Evolutionary conservation across 2,888 invertebrate genomes (phyloP).

Genomic region (Protophormia terraenovae): DNA sequence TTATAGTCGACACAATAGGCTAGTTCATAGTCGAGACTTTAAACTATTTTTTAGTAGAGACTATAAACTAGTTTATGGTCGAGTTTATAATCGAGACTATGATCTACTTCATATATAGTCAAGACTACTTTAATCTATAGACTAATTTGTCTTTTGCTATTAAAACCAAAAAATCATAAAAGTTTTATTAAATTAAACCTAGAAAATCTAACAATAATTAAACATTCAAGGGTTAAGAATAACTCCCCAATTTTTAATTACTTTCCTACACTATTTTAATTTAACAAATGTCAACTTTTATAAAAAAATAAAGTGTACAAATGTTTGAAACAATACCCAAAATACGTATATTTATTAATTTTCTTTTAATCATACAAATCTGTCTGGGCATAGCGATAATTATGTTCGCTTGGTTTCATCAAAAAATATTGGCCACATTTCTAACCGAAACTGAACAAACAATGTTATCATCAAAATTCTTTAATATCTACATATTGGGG

Average conservation of each 20-base stretch:
- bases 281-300: not conserved
- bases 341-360: conserved; percentile 72
- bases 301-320: conserved; percentile 56
- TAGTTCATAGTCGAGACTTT: too few species aligned
- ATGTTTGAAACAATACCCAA: conserved; percentile 77
- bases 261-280: not conserved
- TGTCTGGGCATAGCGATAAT: conserved; percentile 73
- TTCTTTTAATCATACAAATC: conserved; percentile 73
- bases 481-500: conserved; percentile 74
- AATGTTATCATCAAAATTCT: conserved; percentile 72
- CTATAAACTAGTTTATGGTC: too few species aligned
- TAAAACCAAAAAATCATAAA: too few species aligned
- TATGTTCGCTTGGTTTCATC: conserved; percentile 72
- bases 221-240: not conserved
- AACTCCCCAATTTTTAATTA: not conserved
- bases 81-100: too few species aligned
- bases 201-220: too few species aligned
- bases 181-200: too few species aligned
- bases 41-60: too few species aligned
- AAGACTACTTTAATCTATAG: too few species aligned
- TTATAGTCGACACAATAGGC: too few species aligned
- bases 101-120: too few species aligned
- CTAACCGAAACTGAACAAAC: conserved; percentile 71
- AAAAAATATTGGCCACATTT: conserved; percentile 72
- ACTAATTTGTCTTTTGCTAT: too few species aligned